Percentiles rank a stretch among this genome's conserved stretches.
phyloP scores from a whole-genome alignment of 1,140 invertebrate species.

The Anadara kagoshimensis region DNA sequence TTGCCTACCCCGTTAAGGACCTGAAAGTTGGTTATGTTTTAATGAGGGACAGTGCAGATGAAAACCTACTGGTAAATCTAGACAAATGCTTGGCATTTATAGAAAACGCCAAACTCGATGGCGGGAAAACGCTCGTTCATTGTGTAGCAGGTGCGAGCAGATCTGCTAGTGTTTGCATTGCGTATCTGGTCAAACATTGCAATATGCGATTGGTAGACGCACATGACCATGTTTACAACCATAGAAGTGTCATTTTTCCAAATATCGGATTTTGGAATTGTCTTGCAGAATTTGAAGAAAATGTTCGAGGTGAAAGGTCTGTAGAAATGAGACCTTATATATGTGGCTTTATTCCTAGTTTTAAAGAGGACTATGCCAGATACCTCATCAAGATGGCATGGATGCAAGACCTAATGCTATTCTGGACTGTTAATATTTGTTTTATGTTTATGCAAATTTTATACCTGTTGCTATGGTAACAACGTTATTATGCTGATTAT shows the following conservation, averaged over 20 bases:
- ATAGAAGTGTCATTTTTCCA: conserved; percentile 85
- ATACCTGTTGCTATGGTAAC: no score
- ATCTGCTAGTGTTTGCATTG: conserved; percentile 87
- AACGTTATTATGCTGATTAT: no score
- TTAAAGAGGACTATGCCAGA: no score
- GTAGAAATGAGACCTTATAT: conserved; percentile 59
- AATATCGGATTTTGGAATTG: conserved; percentile 93
- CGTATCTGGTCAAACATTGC: conserved; percentile 89
- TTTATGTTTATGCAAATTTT: no score
- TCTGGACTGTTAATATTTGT: no score
- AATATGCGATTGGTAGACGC: conserved; percentile 84
- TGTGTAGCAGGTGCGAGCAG: conserved; percentile 91
- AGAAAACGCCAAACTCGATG: conserved; percentile 34
- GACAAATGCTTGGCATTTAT: conserved; percentile 75
- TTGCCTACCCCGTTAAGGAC: conserved; percentile 23
- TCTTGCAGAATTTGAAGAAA: conserved; percentile 83
- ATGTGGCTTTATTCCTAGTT: conserved; percentile 34
- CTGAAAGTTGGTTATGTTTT: conserved; percentile 74
- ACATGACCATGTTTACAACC: conserved; percentile 81
- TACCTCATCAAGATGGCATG: no score
- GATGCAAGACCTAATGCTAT: no score
- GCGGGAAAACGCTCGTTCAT: conserved; percentile 86
- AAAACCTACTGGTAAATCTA: conserved; percentile 82
- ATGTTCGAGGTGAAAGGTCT: conserved; percentile 74
- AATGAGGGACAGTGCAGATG: conserved; percentile 80